Conservation (phyloP, 2,888 invertebrate species). For the Synanthedon myopaeformis region DNA sequence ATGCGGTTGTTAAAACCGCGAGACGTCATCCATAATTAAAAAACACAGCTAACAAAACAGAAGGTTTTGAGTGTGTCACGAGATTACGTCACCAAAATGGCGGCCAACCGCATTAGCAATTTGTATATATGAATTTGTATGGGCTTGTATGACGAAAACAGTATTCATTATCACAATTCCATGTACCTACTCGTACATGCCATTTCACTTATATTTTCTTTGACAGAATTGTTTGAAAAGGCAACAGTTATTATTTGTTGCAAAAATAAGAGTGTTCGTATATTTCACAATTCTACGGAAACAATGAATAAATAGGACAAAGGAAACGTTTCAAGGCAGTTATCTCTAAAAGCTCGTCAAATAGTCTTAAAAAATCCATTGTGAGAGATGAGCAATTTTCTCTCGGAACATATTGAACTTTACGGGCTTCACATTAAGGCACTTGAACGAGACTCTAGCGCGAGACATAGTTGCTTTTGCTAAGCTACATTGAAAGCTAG, state of each 20-base stretch:
- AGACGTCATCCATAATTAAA: too few relatives aligned
- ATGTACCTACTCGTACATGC: neutral
- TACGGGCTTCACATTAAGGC: conserved; percentile 14
- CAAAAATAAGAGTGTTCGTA: conserved; percentile 30
- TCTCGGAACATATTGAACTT: conserved; percentile 15
- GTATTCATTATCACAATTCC: neutral
- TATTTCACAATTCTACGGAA: conserved; percentile 33
- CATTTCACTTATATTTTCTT: neutral
- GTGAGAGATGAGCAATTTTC: conserved; percentile 15
- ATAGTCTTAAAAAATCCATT: conserved; percentile 45
- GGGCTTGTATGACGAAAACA: neutral
- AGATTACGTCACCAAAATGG: too few relatives aligned
- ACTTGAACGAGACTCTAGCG: conserved; percentile 10
- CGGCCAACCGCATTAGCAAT: too few relatives aligned
- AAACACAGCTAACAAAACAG: too few relatives aligned
- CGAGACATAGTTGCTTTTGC: neutral
- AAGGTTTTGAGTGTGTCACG: too few relatives aligned
- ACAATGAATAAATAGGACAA: conserved; percentile 57
- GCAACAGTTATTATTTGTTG: conserved; percentile 23
- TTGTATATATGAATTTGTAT: too few relatives aligned
- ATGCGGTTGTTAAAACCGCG: too few relatives aligned
- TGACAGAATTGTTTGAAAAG: conserved; percentile 9
- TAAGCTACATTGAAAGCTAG: neutral
- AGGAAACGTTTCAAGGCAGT: conserved; percentile 51
- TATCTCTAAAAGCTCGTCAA: conserved; percentile 59